Evolutionary conservation across 2,113 vertebrate genomes (phyloP).

Genomic region (Ammodramus savannarum): DNA sequence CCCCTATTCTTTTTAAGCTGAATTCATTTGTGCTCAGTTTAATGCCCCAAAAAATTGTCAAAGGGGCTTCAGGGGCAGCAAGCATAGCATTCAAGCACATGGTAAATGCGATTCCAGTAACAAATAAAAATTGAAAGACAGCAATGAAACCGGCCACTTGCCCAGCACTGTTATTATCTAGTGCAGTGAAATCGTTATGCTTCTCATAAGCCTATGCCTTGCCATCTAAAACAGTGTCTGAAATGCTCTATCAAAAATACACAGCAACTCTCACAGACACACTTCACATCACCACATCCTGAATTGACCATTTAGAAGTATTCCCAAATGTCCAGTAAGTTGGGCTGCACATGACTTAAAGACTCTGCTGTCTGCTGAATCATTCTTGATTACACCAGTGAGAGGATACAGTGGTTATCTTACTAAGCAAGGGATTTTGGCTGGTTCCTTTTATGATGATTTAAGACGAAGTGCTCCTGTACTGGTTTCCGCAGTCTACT

Average conservation of each 20-base stretch:
- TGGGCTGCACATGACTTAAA: background rate
- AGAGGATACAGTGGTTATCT: background rate
- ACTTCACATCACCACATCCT: constrained; percentile 4
- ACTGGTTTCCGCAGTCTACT: background rate
- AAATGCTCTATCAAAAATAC: background rate
- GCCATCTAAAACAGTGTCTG: background rate
- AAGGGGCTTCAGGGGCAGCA: background rate
- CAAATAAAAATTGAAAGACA: background rate
- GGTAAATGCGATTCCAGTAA: background rate
- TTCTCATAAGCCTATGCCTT: background rate
- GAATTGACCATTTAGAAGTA: background rate
- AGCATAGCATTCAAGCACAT: background rate
- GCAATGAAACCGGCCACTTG: background rate
- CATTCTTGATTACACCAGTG: background rate
- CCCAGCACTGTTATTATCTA: background rate
- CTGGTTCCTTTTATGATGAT: background rate
- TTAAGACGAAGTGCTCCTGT: background rate
- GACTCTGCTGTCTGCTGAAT: background rate
- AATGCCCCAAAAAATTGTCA: background rate
- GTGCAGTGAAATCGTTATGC: background rate
- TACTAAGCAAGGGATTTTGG: background rate
- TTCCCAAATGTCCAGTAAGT: background rate
- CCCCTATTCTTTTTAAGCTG: background rate
- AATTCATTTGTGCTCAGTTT: background rate
- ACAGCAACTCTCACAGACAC: background rate